Evolutionary conservation across 2,888 invertebrate genomes (phyloP), one percentile per base, ranked within the genome.

Genomic region (Scaptomyza reducta): DNA sequence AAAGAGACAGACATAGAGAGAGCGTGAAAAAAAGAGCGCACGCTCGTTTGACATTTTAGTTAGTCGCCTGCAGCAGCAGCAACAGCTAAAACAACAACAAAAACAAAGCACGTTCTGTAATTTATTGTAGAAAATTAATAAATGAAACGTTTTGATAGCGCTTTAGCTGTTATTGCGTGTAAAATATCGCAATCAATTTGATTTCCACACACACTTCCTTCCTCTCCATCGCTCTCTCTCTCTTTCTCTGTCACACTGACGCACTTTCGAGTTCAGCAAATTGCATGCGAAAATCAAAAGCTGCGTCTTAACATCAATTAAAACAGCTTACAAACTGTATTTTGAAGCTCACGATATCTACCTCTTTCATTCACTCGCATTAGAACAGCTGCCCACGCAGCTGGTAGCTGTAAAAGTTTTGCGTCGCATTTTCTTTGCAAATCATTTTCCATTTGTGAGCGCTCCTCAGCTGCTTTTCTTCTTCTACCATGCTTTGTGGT

Each of bases 371-470:
- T 63, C 40, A 5, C 51, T 38, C 56, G 22, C 40, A 53, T 25
- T 35, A 44, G 44, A 44, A 40, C 47, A 67, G 59, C 66, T 45
- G 60, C 73, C 72, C 72, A 72, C 72, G 74, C 74, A 76, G 64
- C 74, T 61, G 47, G 44, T 57, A 27, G 54, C 47, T 70, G 47
- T 44, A 40, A 40, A 63, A 77, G 54, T 67, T 84, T 68, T 81
- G 70, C 87, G 84, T 74, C 84, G 84, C 72, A 82, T 77, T 86
- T 86, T 72, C 76, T 64, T 68, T 56, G 59, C 79, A 58, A 67
- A 62, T 64, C 63, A 70, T 81, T 79, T 81, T 66, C 67, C 72
- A 77, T 78, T 85, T 47, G 33, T 49, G 16, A 65, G 67, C 66
- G 57, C 58, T 53, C 53, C 68, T 75, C 77, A 77, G 70, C 70